These are phyloP conservation scores for Spea multiplicata DNA, from an alignment of 2,113 vertebrate genomes.

Conservation along the genomic window DNA sequence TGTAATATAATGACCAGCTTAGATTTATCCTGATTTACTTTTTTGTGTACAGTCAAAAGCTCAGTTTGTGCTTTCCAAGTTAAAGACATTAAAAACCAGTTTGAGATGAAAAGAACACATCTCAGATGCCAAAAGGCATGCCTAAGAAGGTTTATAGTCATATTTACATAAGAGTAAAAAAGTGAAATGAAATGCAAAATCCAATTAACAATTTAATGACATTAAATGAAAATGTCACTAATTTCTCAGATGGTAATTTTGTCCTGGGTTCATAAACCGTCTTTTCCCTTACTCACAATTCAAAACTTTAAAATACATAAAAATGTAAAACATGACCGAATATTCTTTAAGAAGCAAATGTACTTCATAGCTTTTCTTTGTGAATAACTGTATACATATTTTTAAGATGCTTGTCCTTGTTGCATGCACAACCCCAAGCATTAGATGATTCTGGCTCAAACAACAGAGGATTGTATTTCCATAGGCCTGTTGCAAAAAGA, in stretches of 20 bases:
- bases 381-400: constrained; percentile 8
- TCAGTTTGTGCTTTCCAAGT: constrained; percentile 12
- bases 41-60: constrained; percentile 33
- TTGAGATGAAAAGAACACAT: constrained; percentile 32
- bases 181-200: constrained; percentile 39
- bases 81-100: constrained; percentile 31
- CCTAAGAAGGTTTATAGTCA: constrained; percentile 35
- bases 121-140: constrained; percentile 31
- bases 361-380: constrained; percentile 14
- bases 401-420: constrained; percentile 38
- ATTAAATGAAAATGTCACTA: constrained; percentile 41
- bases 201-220: constrained; percentile 44
- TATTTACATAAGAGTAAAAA: constrained; percentile 31
- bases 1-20: constrained; percentile 36
- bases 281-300: constrained; percentile 22
- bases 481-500: constrained; percentile 44
- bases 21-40: constrained; percentile 14
- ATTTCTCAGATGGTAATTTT: constrained; percentile 42
- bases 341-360: constrained; percentile 14
- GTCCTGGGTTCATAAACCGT: constrained; percentile 12
- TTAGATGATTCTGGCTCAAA: constrained; percentile 22
- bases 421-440: constrained; percentile 20
- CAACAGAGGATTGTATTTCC: constrained; percentile 27
- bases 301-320: constrained; percentile 37
- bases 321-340: constrained; percentile 11